Percentiles rank a stretch among this genome's conserved stretches.
These are phyloP conservation scores for Drosophila neotestacea DNA, from an alignment of 2,888 invertebrate genomes.

Conservation along the genomic window DNA sequence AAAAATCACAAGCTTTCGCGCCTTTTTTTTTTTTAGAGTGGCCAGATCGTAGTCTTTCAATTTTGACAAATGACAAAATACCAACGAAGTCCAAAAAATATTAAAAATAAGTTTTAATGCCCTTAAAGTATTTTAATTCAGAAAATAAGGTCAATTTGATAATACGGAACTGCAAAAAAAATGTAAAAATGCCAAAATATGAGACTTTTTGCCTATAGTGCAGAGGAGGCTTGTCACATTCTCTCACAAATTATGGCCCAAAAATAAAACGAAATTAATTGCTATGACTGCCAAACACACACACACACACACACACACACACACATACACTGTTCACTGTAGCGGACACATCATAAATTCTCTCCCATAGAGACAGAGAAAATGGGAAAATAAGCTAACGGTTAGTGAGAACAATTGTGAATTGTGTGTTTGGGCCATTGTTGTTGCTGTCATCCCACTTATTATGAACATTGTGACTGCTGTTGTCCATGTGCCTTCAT, in stretches of 20 bases:
- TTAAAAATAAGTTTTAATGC: too few species aligned
- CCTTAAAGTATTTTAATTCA: too few species aligned
- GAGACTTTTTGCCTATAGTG: too few species aligned
- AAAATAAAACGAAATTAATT: constrained; percentile 64
- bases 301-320: not conserved
- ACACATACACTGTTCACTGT: constrained; percentile 15
- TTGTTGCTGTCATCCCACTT: constrained; percentile 29
- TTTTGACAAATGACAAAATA: too few species aligned
- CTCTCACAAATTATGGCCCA: constrained; percentile 31
- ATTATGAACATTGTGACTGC: constrained; percentile 46
- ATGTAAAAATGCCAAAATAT: too few species aligned
- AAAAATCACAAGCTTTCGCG: too few species aligned
- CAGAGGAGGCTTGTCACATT: constrained; percentile 17
- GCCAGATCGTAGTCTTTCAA: too few species aligned
- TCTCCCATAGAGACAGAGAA: not conserved
- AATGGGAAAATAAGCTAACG: constrained; percentile 9
- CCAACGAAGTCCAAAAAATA: too few species aligned
- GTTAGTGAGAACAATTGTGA: constrained; percentile 54
- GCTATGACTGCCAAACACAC: constrained; percentile 28
- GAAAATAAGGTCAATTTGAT: too few species aligned
- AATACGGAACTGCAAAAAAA: too few species aligned
- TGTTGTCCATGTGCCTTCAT: constrained; percentile 66
- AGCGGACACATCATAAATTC: constrained; percentile 54
- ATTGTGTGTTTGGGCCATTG: constrained; percentile 30
- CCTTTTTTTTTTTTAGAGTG: too few species aligned